phyloP scores from a whole-genome alignment of 2,888 invertebrate genomes.

The Drosophila picticornis region DNA sequence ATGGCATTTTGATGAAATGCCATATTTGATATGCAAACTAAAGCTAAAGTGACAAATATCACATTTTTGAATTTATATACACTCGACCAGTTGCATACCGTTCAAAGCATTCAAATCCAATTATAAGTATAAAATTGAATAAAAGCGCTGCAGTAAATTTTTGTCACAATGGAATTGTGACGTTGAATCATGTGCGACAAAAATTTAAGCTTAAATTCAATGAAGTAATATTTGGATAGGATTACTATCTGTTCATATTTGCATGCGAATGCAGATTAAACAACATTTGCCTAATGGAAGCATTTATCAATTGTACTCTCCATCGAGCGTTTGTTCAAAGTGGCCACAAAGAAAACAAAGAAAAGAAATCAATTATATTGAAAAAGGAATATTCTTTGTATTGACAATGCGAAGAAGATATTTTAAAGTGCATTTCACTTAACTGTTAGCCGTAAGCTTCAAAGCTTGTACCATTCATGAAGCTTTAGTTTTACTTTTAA shows the following conservation, averaged over 20 bases:
- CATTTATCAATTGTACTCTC: slow-evolving; percentile 12
- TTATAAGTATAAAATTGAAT: neutral
- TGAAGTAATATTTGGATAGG: neutral
- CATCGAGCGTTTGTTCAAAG: neutral
- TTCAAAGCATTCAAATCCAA: neutral
- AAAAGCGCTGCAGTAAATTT: neutral
- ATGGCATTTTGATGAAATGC: neutral
- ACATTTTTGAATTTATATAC: neutral
- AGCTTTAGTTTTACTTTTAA: neutral
- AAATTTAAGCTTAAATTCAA: neutral
- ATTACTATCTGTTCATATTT: neutral
- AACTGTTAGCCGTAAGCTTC: neutral
- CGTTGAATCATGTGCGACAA: neutral
- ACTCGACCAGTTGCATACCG: neutral
- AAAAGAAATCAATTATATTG: neutral
- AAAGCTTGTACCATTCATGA: slow-evolving; percentile 9
- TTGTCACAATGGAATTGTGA: neutral
- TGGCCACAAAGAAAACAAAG: neutral
- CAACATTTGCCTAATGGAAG: neutral
- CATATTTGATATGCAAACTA: neutral
- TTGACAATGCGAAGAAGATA: slow-evolving; percentile 3
- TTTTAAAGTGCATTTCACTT: slow-evolving; percentile 3
- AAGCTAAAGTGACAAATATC: neutral
- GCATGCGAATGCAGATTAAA: neutral
- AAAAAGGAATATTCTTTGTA: neutral